phyloP scores from a whole-genome alignment of 1,140 invertebrate species.

The Drosophila arawakana region DNA sequence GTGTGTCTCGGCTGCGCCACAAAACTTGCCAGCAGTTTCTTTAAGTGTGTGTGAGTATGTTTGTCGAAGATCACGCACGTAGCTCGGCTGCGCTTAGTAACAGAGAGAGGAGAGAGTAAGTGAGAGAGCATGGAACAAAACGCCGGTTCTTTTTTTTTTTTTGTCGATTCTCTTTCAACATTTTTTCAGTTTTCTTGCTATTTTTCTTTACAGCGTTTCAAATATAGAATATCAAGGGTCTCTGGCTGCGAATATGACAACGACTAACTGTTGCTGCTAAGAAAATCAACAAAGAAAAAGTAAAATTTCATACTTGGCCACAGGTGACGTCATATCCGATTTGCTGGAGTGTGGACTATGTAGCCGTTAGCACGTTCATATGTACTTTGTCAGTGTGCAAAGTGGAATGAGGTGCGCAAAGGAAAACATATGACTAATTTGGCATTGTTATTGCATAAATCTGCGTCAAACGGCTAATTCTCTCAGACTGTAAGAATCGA shows the following conservation, averaged over 20 bases:
- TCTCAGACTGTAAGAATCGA: slow-evolving; percentile 39
- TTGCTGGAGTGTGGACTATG: slow-evolving; percentile 39
- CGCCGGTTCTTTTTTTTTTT: slow-evolving; percentile 74
- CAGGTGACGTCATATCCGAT: slow-evolving; percentile 73
- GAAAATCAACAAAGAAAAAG: slow-evolving; percentile 51
- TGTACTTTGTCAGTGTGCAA: slow-evolving; percentile 9
- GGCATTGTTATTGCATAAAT: slow-evolving; percentile 74
- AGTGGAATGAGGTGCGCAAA: slow-evolving; percentile 41
- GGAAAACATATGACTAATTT: slow-evolving; percentile 72
- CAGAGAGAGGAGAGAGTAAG: slow-evolving; percentile 44
- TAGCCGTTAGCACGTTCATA: slow-evolving; percentile 69
- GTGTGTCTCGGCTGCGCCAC: slow-evolving; percentile 61
- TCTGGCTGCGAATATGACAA: slow-evolving; percentile 51
- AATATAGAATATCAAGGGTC: slow-evolving; percentile 83
- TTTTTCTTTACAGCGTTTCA: slow-evolving; percentile 79
- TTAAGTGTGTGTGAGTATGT: slow-evolving; percentile 23
- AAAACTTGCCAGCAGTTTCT: slow-evolving; percentile 26
- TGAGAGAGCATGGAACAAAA: slow-evolving; percentile 60
- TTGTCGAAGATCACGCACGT: slow-evolving; percentile 72
- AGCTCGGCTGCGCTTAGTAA: slow-evolving; percentile 69
- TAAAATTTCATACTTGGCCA: slow-evolving; percentile 47
- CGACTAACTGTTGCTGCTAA: slow-evolving; percentile 43
- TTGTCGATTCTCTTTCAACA: slow-evolving; percentile 44
- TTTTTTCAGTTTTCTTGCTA: slow-evolving; percentile 54
- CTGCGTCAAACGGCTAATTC: slow-evolving; percentile 34